These are phyloP conservation scores for Scrobipalpa costella DNA, from an alignment of 2,888 invertebrate genomes.

Conservation along the genomic window DNA sequence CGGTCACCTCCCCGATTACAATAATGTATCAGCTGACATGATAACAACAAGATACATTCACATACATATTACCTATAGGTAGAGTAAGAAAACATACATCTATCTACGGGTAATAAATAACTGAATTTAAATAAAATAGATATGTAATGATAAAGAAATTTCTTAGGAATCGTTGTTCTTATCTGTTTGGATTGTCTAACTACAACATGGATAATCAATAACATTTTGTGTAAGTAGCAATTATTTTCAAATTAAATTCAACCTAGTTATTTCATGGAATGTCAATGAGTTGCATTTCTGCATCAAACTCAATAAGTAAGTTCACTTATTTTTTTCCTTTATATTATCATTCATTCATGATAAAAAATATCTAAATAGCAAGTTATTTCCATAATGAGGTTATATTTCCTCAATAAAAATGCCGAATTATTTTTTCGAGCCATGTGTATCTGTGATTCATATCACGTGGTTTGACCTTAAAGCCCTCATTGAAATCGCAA, in stretches of 20 bases:
- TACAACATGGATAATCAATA: too few species aligned
- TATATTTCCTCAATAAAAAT: neutral
- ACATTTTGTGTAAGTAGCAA: neutral
- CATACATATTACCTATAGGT: too few species aligned
- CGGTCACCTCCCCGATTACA: neutral
- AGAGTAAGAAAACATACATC: neutral
- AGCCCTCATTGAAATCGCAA: conserved; percentile 1
- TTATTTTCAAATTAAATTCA: neutral
- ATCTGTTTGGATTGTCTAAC: too few species aligned
- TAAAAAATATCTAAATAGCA: neutral
- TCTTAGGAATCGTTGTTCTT: too few species aligned
- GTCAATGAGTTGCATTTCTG: too few species aligned
- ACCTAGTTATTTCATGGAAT: neutral
- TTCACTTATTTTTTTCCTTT: too few species aligned
- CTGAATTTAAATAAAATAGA: too few species aligned
- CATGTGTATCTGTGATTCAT: neutral
- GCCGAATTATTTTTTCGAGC: neutral
- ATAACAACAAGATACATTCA: too few species aligned
- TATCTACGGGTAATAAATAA: neutral
- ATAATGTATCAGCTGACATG: neutral
- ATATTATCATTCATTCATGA: neutral
- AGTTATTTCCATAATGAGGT: neutral
- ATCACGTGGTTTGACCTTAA: conserved; percentile 1
- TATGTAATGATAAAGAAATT: too few species aligned
- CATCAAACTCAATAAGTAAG: too few species aligned